Percentiles rank a stretch among this genome's conserved stretches.
These are phyloP conservation scores for Pygoscelis adeliae DNA, from an alignment of 2,113 vertebrate species.

Conservation along the genomic window DNA sequence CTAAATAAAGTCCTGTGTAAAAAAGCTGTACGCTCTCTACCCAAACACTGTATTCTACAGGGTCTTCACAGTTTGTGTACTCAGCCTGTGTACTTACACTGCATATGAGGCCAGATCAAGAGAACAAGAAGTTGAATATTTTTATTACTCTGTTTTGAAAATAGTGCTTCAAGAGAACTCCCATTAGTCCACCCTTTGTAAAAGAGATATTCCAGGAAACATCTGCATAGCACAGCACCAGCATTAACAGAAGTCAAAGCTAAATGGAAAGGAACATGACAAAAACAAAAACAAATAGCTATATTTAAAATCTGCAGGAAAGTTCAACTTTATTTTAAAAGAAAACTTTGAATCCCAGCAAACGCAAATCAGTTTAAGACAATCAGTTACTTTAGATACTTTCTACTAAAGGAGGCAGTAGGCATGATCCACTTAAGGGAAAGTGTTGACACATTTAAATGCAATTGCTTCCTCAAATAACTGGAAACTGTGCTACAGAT, in stretches of 20 bases:
- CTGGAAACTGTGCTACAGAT: neutral
- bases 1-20: neutral
- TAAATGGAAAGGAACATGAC: neutral
- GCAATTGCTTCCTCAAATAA: constrained; percentile 46
- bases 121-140: neutral
- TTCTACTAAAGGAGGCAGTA: neutral
- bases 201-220: constrained; percentile 45
- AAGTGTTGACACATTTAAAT: constrained; percentile 10
- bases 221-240: neutral
- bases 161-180: neutral
- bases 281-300: neutral
- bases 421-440: neutral
- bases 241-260: neutral
- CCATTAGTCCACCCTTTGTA: constrained; percentile 5
- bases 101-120: neutral
- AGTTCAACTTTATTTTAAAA: neutral
- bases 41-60: neutral
- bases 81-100: neutral
- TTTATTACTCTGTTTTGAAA: constrained; percentile 45
- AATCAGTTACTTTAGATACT: neutral
- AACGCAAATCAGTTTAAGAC: neutral
- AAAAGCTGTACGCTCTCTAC: neutral
- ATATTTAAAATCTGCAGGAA: neutral
- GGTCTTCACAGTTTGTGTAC: neutral
- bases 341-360: neutral